Evolutionary conservation across 1,140 invertebrate species (phyloP).

Genomic region (Lasioglossum albipes): DNA sequence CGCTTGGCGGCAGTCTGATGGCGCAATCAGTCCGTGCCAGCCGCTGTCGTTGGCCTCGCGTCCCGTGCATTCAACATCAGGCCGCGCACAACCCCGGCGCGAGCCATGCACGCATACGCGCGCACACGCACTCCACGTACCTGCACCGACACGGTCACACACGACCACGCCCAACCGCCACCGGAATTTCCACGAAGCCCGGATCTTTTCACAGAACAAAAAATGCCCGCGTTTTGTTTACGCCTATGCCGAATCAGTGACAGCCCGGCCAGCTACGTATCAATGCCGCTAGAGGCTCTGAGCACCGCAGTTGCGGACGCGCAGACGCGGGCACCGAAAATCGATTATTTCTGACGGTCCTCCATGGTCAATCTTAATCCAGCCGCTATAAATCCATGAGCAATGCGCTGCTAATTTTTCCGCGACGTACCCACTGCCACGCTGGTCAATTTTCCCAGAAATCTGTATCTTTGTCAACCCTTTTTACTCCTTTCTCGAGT

Average conservation of each 20-base stretch:
- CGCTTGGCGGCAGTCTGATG: conserved; percentile 58
- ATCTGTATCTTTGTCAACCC: too few relatives aligned
- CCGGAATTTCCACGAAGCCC: conserved; percentile 9
- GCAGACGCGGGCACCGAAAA: conserved; percentile 50
- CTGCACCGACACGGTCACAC: conserved; percentile 14
- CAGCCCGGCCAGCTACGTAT: neutral
- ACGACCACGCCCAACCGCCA: conserved; percentile 40
- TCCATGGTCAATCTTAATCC: conserved; percentile 44
- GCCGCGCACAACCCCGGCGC: neutral
- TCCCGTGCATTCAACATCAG: conserved; percentile 62
- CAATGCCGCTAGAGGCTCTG: conserved; percentile 17
- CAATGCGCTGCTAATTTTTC: conserved; percentile 25
- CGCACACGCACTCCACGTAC: neutral
- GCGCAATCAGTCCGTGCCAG: conserved; percentile 58
- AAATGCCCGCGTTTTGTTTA: conserved; percentile 25
- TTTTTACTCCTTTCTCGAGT: too few relatives aligned
- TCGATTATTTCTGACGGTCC: conserved; percentile 53
- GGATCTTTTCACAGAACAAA: neutral
- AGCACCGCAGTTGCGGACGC: neutral
- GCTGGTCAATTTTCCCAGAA: neutral
- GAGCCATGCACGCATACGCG: conserved; percentile 2
- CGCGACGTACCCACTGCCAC: neutral
- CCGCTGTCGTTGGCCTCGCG: conserved; percentile 60
- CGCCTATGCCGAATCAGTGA: conserved; percentile 31
- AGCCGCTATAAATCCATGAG: conserved; percentile 28